Evolutionary conservation across 2,888 invertebrate species (phyloP).

Genomic region (Hirtodrosophila histrioides): DNA sequence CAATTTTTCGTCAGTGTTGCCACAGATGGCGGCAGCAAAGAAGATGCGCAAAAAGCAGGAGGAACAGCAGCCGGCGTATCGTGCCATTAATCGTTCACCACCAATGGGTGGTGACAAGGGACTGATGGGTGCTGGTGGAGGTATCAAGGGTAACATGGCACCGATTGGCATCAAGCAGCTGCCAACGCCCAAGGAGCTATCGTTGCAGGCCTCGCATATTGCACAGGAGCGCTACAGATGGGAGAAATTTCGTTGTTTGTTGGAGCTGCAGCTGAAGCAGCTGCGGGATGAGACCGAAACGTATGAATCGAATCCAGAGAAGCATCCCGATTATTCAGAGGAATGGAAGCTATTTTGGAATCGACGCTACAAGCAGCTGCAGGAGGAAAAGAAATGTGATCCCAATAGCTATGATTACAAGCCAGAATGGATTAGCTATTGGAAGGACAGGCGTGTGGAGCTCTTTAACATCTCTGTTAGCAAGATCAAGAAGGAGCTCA

Average conservation of each 20-base stretch:
- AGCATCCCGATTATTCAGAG: constrained; percentile 93
- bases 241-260: constrained; percentile 85
- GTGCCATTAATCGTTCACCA: constrained; percentile 74
- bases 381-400: constrained; percentile 87
- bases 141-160: neutral
- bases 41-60: constrained; percentile 58
- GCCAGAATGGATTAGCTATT: constrained; percentile 94
- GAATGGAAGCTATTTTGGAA: constrained; percentile 97
- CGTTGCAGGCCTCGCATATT: constrained; percentile 82
- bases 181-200: constrained; percentile 83
- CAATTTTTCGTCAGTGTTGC: constrained; percentile 2
- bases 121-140: neutral
- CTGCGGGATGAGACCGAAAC: constrained; percentile 88
- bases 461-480: constrained; percentile 89
- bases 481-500: constrained; percentile 88
- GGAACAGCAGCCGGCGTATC: constrained; percentile 67
- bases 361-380: constrained; percentile 91
- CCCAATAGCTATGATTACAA: constrained; percentile 93
- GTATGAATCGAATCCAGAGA: constrained; percentile 93
- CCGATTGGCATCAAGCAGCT: constrained; percentile 39
- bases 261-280: constrained; percentile 83
- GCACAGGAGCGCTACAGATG: constrained; percentile 85
- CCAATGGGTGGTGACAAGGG: constrained; percentile 40
- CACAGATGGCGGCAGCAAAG: constrained; percentile 34
- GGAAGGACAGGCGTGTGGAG: constrained; percentile 93